Evolutionary conservation across 2,888 invertebrate species (phyloP), one percentile per base, ranked within the genome.

Genomic region (Polylopha cassiicola): DNA sequence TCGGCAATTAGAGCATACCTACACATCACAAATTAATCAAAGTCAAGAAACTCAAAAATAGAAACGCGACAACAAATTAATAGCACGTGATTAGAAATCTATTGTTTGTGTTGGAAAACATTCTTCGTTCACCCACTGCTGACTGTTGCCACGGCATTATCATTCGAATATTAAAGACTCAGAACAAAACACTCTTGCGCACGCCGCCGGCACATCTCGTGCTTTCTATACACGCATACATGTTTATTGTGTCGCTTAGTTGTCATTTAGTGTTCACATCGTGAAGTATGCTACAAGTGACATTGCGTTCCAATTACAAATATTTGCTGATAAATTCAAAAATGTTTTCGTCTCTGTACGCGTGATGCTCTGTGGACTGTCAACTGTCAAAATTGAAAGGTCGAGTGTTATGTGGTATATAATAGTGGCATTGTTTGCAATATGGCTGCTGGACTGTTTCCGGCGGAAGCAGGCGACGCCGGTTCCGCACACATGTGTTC

Each of bases 371-470:
- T 57, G 50, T 58, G 50, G 39, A 44, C 51, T 48, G 53, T 55
- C 53, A 50, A 44, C 51, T 48, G 53, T 55, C 53, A 50, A 53
- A 51, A 49, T 50, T 51, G 47, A 51, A 51, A 52, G 51, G 54
- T 54, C 48, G 53, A 47, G 52, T 55, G 63, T 63, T 60, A 82
- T 85, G 84, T 85, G 82, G 82, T 78, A 66, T 54, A 58, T 79
- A 56, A 61, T 75, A 47, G 66, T 74, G 59, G 65, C 68, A 55
- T 68, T 84, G 69, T 71, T 77, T 69, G 55, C 81, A 63, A 65
- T 84, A 73, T 85, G 84, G 84, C 68, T 81, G 66, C 54, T 78
- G 59, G 77, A 73, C 57, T 57, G 55, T 51, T 69, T 78, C 73
- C 77, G 82, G 47, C 75, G 79, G 79, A 79, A 78, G 51, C 65